These are phyloP conservation scores for Bryconaethiops microstoma DNA, from an alignment of 2,797 vertebrate species.

Conservation along the genomic window DNA sequence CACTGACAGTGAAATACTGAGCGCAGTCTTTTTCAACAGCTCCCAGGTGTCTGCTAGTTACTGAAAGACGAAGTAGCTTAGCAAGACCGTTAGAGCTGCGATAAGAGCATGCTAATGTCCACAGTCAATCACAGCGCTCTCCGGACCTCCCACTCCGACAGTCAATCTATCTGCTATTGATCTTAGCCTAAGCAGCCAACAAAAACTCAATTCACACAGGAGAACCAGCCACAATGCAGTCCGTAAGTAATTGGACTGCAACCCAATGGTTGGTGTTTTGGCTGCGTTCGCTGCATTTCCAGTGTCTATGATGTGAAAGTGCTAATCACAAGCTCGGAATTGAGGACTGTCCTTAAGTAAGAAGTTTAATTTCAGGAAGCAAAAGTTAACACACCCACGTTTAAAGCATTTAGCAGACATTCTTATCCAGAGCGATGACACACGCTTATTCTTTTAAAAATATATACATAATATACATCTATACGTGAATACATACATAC, in stretches of 20 bases:
- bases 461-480: too few species aligned
- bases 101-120: constrained; percentile 15
- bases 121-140: constrained; percentile 35
- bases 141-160: constrained; percentile 15
- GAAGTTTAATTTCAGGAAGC: too few species aligned
- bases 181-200: constrained; percentile 22
- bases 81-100: background rate
- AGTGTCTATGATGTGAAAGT: background rate
- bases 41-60: background rate
- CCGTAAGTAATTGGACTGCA: background rate
- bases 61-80: background rate
- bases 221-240: background rate
- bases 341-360: too few species aligned
- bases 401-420: too few species aligned
- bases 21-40: background rate
- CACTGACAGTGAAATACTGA: background rate
- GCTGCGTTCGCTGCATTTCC: background rate
- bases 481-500: too few species aligned
- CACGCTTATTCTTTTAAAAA: too few species aligned
- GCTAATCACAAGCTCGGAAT: too few species aligned
- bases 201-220: background rate
- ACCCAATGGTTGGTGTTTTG: background rate
- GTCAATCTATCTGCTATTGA: constrained; percentile 13
- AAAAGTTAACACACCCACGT: too few species aligned
- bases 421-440: too few species aligned